Evolutionary conservation across 2,797 vertebrate genomes (phyloP), one percentile per base, ranked within the genome.

Genomic region (Pogoniulus pusillus): DNA sequence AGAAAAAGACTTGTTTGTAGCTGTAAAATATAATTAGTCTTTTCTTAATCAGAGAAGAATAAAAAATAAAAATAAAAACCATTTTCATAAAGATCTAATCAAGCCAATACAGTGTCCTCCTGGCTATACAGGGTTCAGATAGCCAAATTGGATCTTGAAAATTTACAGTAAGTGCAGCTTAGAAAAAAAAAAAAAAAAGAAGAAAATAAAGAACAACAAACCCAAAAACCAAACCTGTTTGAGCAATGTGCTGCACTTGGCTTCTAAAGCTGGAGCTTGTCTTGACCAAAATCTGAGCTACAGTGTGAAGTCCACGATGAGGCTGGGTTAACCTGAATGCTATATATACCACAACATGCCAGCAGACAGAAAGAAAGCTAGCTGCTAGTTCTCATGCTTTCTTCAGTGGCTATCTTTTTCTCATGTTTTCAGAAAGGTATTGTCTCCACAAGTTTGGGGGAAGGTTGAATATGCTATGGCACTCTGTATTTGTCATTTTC

Each of bases 371-470:
- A 75, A 91, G 96, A 87, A 96, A 95, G 91, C 95, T 91, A 88
- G 94, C 96, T 96, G 94, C 93, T 96, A 93, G 93, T 90, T 93
- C 91, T 93, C 4, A 1, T 95, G 96, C 94, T 96, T 96, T 97
- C 93, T 93, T 95, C 90, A 90, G 26, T 87, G 94, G 60, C 89
- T 96, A 93, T 96, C 85, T 73, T 95, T 92, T 91, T 76, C 77
- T 88, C 73, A 54, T 37, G 71, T 89, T 96, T 95, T 92, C 71
- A 82, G 79, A 94, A 94, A 87, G 58, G 41, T 92, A 35, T 69
- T 1, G 4, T 81, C 82, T 96, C 94, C 94, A 93, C 65, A 91
- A 82, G 84, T 86, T 71, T 95, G 93, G 88, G 90, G 79, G 82
- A 91, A 93, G 95, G 90, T 87, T 86, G 89, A 81, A 91, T 90